phyloP scores from a whole-genome alignment of 2,113 vertebrate species.

The Heterotis niloticus region DNA sequence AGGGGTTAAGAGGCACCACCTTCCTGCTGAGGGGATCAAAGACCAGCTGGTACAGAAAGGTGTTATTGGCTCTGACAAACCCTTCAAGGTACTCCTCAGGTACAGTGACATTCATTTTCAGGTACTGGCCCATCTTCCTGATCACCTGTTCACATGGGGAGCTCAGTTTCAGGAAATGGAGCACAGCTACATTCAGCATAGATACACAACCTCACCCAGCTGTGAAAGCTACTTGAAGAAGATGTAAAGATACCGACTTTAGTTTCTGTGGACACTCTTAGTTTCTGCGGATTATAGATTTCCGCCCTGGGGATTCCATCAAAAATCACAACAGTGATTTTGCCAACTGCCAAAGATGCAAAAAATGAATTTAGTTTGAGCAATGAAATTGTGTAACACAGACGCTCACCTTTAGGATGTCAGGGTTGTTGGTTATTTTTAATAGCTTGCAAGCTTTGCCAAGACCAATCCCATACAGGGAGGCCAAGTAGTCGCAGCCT shows the following conservation, averaged over 20 bases:
- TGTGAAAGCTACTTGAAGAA: slow-evolving; percentile 72
- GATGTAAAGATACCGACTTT: slow-evolving; percentile 77
- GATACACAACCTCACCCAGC: too few relatives aligned
- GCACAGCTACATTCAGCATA: slow-evolving; percentile 78
- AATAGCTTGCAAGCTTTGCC: slow-evolving; percentile 92
- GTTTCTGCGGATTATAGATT: too few relatives aligned
- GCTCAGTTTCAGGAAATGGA: neutral
- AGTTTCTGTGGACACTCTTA: too few relatives aligned
- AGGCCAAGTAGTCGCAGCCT: slow-evolving; percentile 95
- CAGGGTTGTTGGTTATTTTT: slow-evolving; percentile 83
- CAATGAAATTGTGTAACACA: neutral
- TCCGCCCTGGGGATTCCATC: too few relatives aligned
- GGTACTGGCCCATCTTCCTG: slow-evolving; percentile 92
- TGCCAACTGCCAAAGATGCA: too few relatives aligned
- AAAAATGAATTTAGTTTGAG: too few relatives aligned
- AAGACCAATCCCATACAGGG: slow-evolving; percentile 87
- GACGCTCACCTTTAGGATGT: slow-evolving; percentile 81
- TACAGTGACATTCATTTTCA: slow-evolving; percentile 82
- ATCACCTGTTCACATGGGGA: slow-evolving; percentile 71
- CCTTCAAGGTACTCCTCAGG: slow-evolving; percentile 86
- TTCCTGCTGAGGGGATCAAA: slow-evolving; percentile 84
- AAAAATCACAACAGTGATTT: too few relatives aligned
- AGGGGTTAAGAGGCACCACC: slow-evolving; percentile 84
- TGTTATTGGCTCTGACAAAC: slow-evolving; percentile 88
- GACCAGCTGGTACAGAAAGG: slow-evolving; percentile 93